These are phyloP conservation scores for Actinopyga echinites DNA, from an alignment of 53 echinoderm and acorn worm species.

Conservation along the genomic window DNA sequence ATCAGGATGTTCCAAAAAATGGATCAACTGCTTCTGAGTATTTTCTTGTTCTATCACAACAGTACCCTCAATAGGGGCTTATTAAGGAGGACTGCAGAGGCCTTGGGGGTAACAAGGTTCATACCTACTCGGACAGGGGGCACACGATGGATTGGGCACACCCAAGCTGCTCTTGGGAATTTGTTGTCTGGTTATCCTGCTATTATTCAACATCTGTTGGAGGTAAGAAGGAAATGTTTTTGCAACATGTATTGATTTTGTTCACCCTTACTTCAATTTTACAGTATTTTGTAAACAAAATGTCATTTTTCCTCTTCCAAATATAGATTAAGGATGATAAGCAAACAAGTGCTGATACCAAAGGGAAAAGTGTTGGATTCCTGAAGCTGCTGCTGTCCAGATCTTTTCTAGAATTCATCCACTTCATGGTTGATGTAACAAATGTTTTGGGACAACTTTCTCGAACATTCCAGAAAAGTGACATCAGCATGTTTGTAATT, in stretches of 20 bases:
- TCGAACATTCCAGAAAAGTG: neutral
- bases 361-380: neutral
- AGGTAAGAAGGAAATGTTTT: neutral
- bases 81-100: slow-evolving; percentile 5
- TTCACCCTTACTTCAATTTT: neutral
- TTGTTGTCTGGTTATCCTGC: neutral
- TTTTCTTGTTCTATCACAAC: neutral
- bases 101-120: neutral
- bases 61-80: slow-evolving; percentile 19
- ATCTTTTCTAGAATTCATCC: neutral
- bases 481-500: too few relatives aligned
- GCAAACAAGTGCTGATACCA: too few relatives aligned
- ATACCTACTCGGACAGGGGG: slow-evolving; percentile 5
- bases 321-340: too few relatives aligned
- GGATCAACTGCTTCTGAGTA: neutral
- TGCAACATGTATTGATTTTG: too few relatives aligned
- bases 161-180: neutral
- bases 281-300: too few relatives aligned
- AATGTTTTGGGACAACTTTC: neutral
- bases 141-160: slow-evolving; percentile 3
- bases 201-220: neutral
- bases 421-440: neutral
- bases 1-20: neutral
- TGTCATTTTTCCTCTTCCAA: too few relatives aligned
- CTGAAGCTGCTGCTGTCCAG: neutral